phyloP scores from a whole-genome alignment of 2,888 invertebrate species.

The Melanotus villosus region DNA sequence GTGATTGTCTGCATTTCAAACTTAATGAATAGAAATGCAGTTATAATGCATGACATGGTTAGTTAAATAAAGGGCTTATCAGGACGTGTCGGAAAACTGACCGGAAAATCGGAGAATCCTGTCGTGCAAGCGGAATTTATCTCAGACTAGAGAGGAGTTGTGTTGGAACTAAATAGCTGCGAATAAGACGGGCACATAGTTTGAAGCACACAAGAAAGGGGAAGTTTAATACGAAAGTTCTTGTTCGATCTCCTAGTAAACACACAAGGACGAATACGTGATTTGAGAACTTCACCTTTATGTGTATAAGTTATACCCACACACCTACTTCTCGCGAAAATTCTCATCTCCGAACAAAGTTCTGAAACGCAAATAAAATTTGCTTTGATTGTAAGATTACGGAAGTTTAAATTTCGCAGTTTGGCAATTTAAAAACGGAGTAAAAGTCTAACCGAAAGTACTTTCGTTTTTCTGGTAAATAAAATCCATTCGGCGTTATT shows the following conservation, averaged over 20 bases:
- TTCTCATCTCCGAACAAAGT: neutral
- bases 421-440: too few species aligned
- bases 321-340: neutral
- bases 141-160: constrained; percentile 1
- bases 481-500: too few species aligned
- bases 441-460: too few species aligned
- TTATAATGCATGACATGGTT: too few species aligned
- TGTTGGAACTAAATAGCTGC: constrained; percentile 12
- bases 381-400: too few species aligned
- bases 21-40: too few species aligned
- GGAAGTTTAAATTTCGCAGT: too few species aligned
- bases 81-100: constrained; percentile 3
- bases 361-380: neutral
- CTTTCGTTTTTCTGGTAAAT: too few species aligned
- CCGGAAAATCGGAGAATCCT: neutral
- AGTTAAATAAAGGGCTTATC: neutral
- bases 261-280: constrained; percentile 2
- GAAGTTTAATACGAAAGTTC: constrained; percentile 17
- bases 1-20: too few species aligned
- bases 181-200: constrained; percentile 16
- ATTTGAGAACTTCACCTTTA: constrained; percentile 9
- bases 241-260: constrained; percentile 12
- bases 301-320: neutral
- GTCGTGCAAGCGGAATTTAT: constrained; percentile 4
- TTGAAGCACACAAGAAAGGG: constrained; percentile 18